Evolutionary conservation across 1,140 invertebrate species (phyloP).

Genomic region (Laupala kohalensis): DNA sequence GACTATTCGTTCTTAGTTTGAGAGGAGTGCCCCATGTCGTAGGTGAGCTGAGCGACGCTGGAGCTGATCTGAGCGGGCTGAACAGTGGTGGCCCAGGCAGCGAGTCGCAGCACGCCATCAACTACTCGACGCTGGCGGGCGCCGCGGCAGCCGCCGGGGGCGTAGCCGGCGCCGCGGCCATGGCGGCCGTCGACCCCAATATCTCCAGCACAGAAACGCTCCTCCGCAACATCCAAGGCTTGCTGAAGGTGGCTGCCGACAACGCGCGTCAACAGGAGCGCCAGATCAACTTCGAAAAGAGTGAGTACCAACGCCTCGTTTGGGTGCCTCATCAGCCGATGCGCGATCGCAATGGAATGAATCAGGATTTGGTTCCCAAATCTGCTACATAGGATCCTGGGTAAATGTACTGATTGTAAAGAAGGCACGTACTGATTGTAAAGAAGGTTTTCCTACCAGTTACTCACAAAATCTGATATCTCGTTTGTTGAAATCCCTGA

Average conservation of each 20-base stretch:
- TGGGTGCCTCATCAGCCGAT: too few species aligned
- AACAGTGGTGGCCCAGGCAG: conserved; percentile 37
- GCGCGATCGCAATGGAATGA: too few species aligned
- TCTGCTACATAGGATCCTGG: too few species aligned
- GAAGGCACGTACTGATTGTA: too few species aligned
- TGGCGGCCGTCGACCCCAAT: conserved; percentile 35
- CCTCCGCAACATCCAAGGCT: conserved; percentile 84
- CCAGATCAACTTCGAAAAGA: conserved; percentile 93
- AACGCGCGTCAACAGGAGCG: conserved; percentile 89
- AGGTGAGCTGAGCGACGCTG: conserved; percentile 49
- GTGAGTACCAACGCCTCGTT: conserved; percentile 46
- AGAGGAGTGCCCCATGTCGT: too few species aligned
- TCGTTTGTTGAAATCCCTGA: too few species aligned
- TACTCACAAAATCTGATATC: too few species aligned
- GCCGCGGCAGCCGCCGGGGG: conserved; percentile 28
- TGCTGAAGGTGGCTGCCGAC: conserved; percentile 87
- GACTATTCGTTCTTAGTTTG: too few species aligned
- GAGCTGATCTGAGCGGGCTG: conserved; percentile 24
- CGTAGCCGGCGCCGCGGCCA: conserved; percentile 28
- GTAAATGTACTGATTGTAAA: too few species aligned
- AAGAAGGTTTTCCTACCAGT: too few species aligned
- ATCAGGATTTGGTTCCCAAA: too few species aligned
- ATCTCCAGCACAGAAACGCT: conserved; percentile 81
- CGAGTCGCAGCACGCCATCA: conserved; percentile 48
- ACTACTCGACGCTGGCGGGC: conserved; percentile 51